Percentiles rank a stretch among this genome's conserved stretches.
Conservation (phyloP, 1,140 invertebrate species). For the Physella acuta region DNA sequence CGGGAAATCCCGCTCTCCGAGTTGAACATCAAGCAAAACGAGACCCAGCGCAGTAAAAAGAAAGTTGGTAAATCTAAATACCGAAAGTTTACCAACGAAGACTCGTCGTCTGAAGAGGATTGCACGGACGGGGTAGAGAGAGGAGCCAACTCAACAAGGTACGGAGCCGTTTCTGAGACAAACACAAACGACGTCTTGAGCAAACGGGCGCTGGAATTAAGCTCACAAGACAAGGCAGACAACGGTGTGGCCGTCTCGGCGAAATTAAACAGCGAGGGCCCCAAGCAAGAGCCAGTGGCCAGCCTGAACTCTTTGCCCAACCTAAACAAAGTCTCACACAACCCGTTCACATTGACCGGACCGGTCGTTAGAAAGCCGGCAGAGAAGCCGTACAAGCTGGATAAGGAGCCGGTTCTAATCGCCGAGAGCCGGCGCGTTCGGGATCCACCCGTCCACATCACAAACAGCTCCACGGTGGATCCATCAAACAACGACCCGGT, state of each 20-base stretch:
- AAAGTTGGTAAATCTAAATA: conserved; percentile 55
- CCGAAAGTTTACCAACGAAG: conserved; percentile 53
- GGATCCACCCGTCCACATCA: neutral
- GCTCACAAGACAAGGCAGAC: neutral
- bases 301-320: too few relatives aligned
- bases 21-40: conserved; percentile 33
- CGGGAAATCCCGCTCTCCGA: conserved; percentile 51
- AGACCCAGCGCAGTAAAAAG: conserved; percentile 49
- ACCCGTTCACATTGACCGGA: neutral
- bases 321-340: neutral
- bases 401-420: too few relatives aligned
- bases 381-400: too few relatives aligned
- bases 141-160: neutral
- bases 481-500: neutral
- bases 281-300: too few relatives aligned
- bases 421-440: neutral
- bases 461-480: neutral
- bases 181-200: neutral
- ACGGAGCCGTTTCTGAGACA: conserved; percentile 23
- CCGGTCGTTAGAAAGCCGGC: neutral
- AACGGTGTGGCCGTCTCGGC: neutral
- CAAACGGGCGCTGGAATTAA: neutral
- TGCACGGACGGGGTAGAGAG: conserved; percentile 12
- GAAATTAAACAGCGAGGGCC: neutral
- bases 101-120: conserved; percentile 33